A percentile compares a stretch with the other conserved stretches of the same genome.
These are phyloP conservation scores for Dendrophyllia cribrosa DNA, from an alignment of 64 coral and sea anemone genomes.

Conservation along the genomic window DNA sequence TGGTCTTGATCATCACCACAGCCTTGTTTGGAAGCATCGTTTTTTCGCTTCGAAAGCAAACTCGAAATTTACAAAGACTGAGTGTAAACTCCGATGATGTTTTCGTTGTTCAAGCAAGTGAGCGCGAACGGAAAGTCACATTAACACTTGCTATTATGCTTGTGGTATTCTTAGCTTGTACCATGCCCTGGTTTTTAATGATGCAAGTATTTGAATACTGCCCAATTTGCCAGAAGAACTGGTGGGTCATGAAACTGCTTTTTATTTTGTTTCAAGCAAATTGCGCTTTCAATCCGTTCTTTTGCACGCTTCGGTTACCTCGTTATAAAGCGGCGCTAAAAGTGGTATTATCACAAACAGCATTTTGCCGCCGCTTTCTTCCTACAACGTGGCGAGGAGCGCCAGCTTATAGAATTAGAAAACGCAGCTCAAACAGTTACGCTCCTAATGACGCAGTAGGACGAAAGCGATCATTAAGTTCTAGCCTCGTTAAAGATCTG, in stretches of 20 bases:
- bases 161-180: slow-evolving; percentile 73
- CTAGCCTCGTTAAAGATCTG: neutral
- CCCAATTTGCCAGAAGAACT: slow-evolving; percentile 33
- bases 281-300: slow-evolving; percentile 83
- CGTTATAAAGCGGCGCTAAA: slow-evolving; percentile 41
- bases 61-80: slow-evolving; percentile 25
- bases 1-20: slow-evolving; percentile 56
- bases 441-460: neutral
- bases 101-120: neutral
- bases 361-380: neutral
- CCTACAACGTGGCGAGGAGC: neutral
- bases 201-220: slow-evolving; percentile 80
- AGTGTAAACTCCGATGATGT: slow-evolving; percentile 25
- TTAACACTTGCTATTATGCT: slow-evolving; percentile 66
- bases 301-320: slow-evolving; percentile 77
- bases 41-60: slow-evolving; percentile 61
- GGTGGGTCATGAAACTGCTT: slow-evolving; percentile 68
- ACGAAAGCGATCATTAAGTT: neutral
- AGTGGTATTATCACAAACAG: neutral
- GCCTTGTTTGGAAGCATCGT: slow-evolving; percentile 59
- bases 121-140: slow-evolving; percentile 76
- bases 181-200: slow-evolving; percentile 80
- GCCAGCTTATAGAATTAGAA: neutral
- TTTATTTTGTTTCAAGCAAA: slow-evolving; percentile 85
- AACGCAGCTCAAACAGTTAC: neutral